Evolutionary conservation across 53 echinoderm and acorn worm species (phyloP).

Genomic region (Astropecten irregularis): DNA sequence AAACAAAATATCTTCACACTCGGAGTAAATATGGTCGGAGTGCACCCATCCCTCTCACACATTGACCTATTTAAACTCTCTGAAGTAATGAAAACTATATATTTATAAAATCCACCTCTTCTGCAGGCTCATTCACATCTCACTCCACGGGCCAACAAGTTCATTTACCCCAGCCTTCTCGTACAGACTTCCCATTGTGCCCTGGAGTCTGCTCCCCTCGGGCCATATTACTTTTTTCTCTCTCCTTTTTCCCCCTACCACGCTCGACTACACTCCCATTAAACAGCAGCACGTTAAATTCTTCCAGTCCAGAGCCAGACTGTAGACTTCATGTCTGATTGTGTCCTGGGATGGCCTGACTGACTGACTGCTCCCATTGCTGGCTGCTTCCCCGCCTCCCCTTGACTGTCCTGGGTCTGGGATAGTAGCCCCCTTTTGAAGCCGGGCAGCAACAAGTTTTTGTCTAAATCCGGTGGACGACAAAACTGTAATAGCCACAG

Average conservation of each 20-base stretch:
- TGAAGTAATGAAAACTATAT: background rate
- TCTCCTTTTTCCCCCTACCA: constrained; percentile 20
- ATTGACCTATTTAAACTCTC: background rate
- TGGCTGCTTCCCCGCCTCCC: too few species aligned
- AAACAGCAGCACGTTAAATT: constrained; percentile 43
- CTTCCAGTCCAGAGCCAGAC: background rate
- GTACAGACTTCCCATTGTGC: constrained; percentile 39
- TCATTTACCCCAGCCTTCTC: constrained; percentile 45
- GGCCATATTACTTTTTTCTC: constrained; percentile 41
- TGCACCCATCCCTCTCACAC: background rate
- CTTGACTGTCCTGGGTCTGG: too few species aligned
- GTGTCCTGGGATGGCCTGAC: too few species aligned
- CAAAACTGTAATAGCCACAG: too few species aligned
- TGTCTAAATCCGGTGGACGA: too few species aligned
- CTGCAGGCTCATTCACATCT: background rate
- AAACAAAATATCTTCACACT: too few species aligned
- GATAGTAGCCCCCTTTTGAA: too few species aligned
- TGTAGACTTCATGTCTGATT: too few species aligned
- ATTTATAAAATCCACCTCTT: too few species aligned
- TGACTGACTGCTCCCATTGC: too few species aligned
- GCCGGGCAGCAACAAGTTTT: too few species aligned
- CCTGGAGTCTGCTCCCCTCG: background rate
- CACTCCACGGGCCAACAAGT: background rate
- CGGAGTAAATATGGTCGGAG: too few species aligned
- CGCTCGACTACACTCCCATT: constrained; percentile 41